phyloP scores from a whole-genome alignment of 2,797 vertebrate genomes.

The Danio kyathit region DNA sequence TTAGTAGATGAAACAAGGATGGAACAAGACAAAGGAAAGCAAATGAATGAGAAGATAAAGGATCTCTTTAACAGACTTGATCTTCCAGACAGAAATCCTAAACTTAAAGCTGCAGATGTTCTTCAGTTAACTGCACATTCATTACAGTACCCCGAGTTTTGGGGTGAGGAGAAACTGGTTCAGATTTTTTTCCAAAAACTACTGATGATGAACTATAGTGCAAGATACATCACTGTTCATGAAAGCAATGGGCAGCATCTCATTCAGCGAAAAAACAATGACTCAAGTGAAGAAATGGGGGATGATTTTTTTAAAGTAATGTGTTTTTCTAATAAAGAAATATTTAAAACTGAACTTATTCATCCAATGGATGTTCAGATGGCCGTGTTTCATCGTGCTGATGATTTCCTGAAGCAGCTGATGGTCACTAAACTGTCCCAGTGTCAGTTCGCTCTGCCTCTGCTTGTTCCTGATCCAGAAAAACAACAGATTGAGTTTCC shows the following conservation, averaged over 20 bases:
- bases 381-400: conserved; percentile 71
- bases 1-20: background rate
- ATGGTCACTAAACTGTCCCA: conserved; percentile 67
- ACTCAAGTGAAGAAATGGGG: background rate
- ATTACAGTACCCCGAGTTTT: no score
- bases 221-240: background rate
- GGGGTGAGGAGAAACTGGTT: conserved; percentile 19
- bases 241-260: background rate
- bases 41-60: no score
- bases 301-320: background rate
- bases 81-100: no score
- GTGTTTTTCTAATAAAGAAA: conserved; percentile 43
- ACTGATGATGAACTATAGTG: conserved; percentile 44
- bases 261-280: conserved; percentile 45
- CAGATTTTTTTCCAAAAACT: no score
- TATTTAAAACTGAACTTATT: background rate
- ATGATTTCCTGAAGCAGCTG: conserved; percentile 70
- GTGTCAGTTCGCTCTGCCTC: no score
- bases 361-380: conserved; percentile 56
- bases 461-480: no score
- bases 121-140: background rate
- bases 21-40: background rate
- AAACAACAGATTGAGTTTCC: no score
- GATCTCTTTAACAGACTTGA: no score
- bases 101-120: no score